phyloP scores from a whole-genome alignment of 2,888 invertebrate genomes.

The Ischnus inquisitorius region DNA sequence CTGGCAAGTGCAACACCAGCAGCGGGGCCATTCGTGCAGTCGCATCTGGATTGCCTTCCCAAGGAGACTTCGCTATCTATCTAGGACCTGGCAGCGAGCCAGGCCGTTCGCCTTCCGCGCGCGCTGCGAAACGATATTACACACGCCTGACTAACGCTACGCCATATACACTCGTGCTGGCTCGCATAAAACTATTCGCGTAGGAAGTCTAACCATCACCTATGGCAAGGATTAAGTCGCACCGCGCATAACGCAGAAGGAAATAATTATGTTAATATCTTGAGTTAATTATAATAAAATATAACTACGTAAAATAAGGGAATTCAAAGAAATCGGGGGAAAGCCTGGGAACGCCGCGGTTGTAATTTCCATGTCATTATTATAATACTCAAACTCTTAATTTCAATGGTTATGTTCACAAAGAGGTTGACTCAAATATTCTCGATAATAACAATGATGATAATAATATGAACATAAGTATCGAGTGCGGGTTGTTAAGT shows the following conservation, averaged over 20 bases:
- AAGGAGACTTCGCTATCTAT: constrained; percentile 69
- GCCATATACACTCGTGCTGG: constrained; percentile 9
- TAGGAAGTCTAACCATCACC: constrained; percentile 45
- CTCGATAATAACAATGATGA: background rate
- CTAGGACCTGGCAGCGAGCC: constrained; percentile 49
- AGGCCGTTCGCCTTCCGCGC: constrained; percentile 57
- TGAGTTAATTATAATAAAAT: constrained; percentile 60
- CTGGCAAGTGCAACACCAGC: constrained; percentile 29
- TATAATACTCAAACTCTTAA: constrained; percentile 14
- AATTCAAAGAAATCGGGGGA: constrained; percentile 41
- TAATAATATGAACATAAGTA: constrained; percentile 40
- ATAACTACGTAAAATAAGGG: constrained; percentile 47
- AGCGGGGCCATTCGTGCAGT: constrained; percentile 44
- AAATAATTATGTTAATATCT: constrained; percentile 60
- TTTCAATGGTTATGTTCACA: constrained; percentile 9
- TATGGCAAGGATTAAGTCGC: constrained; percentile 46
- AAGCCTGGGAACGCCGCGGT: constrained; percentile 51
- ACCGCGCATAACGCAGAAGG: constrained; percentile 44
- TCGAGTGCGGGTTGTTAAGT: constrained; percentile 46
- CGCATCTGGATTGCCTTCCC: constrained; percentile 72
- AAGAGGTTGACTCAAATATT: background rate
- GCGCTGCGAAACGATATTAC: constrained; percentile 56
- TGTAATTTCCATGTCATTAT: constrained; percentile 5
- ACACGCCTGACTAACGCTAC: constrained; percentile 29
- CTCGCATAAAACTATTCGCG: constrained; percentile 50